These are phyloP conservation scores for Agrochola litura DNA, from an alignment of 2,888 invertebrate genomes.

Conservation along the genomic window DNA sequence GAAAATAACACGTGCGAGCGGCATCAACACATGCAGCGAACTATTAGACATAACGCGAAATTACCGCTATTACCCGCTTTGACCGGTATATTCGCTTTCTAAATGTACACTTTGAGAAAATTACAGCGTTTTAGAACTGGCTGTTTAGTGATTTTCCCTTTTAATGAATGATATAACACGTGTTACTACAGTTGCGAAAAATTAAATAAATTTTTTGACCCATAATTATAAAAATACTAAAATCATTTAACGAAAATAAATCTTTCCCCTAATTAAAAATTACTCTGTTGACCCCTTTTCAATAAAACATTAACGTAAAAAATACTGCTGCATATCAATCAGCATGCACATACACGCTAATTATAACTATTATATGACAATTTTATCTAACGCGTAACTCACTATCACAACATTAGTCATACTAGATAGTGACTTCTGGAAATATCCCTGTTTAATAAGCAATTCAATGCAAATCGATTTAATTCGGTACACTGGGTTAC, in stretches of 20 bases:
- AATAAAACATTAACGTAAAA: neutral
- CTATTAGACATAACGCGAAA: constrained; percentile 67
- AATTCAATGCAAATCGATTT: constrained; percentile 65
- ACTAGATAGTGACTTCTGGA: constrained; percentile 52
- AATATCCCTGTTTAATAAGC: constrained; percentile 53
- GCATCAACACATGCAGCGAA: constrained; percentile 59
- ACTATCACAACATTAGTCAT: constrained; percentile 56
- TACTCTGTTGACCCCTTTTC: neutral
- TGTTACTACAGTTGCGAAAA: neutral
- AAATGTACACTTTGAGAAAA: constrained; percentile 66
- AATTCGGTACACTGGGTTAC: constrained; percentile 62
- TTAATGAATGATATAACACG: constrained; percentile 45
- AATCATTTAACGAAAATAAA: neutral
- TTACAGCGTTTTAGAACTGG: constrained; percentile 57
- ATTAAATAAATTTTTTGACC: neutral
- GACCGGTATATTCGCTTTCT: constrained; percentile 68
- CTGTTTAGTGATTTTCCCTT: constrained; percentile 63
- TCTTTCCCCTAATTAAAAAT: neutral
- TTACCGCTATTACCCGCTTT: constrained; percentile 66
- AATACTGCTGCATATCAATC: constrained; percentile 19
- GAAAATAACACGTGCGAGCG: constrained; percentile 52
- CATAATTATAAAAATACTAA: neutral
- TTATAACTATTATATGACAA: constrained; percentile 46
- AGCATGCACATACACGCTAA: constrained; percentile 40
- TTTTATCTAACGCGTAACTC: constrained; percentile 50